Evolutionary conservation across 2,888 invertebrate genomes (phyloP), one percentile per base, ranked within the genome.

Genomic region (Callosobruchus maculatus): DNA sequence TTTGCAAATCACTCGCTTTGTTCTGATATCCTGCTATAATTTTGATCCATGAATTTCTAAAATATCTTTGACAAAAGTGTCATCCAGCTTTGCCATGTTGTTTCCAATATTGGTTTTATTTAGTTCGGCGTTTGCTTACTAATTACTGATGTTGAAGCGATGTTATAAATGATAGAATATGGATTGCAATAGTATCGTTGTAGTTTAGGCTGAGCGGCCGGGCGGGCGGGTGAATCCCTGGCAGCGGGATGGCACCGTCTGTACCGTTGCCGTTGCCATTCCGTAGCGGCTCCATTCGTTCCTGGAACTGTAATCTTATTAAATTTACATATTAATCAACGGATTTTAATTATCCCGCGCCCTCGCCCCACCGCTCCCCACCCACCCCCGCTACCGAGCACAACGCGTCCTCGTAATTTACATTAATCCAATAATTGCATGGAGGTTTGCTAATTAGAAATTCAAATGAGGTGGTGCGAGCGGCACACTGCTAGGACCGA

Each of bases 251-350:
- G 49, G 49, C 70, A 68, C 71, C 74, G 75, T 70, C 80, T 78
- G 77, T 77, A 74, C 78, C 79, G 80, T 76, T 77, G 81, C 81
- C 80, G 49, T 49, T 49, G 49, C 49, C 49, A 49, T 49, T 49
- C 49, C 49, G 49, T 49, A 49, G 81, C 78, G 79, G 81, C 82
- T 83, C 80, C 82, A 83, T 92, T 92, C 93, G 93, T 94, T 94
- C 93, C 93, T 91, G 93, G 93, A 93, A 94, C 94, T 94, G 94
- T 95, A 95, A 95, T 95, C 95, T 95, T 95, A 95, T 95, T 95
- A 95, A 95, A 95, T 95, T 95, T 95, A 95, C 95, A 95, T 95
- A 95, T 95, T 95, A 95, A 95, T 95, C 95, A 95, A 95, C 94
- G 94, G 95, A 95, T 95, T 95, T 95, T 95, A 95, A 95, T 95